A percentile compares a stretch with the other conserved stretches of the same genome.
phyloP scores from a whole-genome alignment of 2,113 vertebrate species.

The Ahaetulla prasina region DNA sequence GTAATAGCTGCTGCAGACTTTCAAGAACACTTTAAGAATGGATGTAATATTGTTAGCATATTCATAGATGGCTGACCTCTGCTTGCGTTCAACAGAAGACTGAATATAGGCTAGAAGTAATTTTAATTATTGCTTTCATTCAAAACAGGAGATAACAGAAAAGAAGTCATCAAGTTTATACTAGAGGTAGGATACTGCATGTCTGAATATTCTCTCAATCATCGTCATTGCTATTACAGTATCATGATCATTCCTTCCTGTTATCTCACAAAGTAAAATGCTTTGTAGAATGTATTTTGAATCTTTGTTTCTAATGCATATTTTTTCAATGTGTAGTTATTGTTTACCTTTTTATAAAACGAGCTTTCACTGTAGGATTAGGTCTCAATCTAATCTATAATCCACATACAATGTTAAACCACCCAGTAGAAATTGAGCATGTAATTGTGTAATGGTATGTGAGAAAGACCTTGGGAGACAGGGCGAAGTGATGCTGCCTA shows the following conservation, averaged over 20 bases:
- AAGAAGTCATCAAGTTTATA: not conserved
- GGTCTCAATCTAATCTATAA: not conserved
- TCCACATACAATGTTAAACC: not conserved
- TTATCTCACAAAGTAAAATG: not conserved
- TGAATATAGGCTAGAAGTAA: not conserved
- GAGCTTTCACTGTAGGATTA: not conserved
- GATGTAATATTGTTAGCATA: not conserved
- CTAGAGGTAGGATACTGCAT: not conserved
- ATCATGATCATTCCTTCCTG: not conserved
- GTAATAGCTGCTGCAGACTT: not conserved
- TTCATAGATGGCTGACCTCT: not conserved
- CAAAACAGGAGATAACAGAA: not conserved
- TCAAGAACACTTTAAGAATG: accelerated
- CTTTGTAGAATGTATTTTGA: not conserved
- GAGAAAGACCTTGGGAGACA: not conserved
- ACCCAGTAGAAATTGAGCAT: not conserved
- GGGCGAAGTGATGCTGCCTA: not conserved
- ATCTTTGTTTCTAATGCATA: not conserved
- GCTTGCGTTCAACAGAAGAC: not conserved
- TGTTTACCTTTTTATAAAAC: not conserved
- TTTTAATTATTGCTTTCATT: not conserved
- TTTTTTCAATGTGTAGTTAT: not conserved
- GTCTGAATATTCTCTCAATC: not conserved
- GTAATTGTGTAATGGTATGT: not conserved
- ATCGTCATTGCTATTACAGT: not conserved